Evolutionary conservation across 2,113 vertebrate genomes (phyloP).

Genomic region (Hoplias malabaricus): DNA sequence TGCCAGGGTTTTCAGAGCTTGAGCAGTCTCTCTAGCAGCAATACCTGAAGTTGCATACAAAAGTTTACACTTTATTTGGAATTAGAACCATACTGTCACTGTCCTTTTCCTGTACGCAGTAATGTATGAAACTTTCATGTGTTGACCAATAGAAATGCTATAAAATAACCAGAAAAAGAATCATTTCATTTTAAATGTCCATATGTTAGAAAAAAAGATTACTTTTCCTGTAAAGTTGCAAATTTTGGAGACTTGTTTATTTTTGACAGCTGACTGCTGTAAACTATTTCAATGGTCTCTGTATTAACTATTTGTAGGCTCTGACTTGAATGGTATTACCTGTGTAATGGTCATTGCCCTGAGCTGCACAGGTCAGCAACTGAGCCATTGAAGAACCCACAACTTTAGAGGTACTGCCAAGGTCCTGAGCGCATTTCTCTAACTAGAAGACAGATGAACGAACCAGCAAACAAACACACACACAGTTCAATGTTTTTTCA

Average conservation of each 20-base stretch:
- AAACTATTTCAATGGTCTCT: too few relatives aligned
- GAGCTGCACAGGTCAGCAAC: constrained; percentile 91
- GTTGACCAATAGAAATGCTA: too few relatives aligned
- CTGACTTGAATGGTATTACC: constrained; percentile 68
- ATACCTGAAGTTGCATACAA: constrained; percentile 74
- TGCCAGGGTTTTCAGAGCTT: constrained; percentile 90
- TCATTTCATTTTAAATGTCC: too few relatives aligned
- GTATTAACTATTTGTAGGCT: too few relatives aligned
- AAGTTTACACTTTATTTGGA: background rate
- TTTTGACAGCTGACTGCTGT: too few relatives aligned
- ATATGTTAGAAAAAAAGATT: too few relatives aligned
- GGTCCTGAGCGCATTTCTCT: constrained; percentile 94
- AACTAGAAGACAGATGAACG: constrained; percentile 4
- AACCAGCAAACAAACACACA: background rate
- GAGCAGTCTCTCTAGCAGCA: constrained; percentile 92
- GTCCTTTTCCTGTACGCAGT: too few relatives aligned
- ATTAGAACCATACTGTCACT: background rate
- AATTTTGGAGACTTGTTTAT: too few relatives aligned
- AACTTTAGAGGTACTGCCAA: constrained; percentile 94
- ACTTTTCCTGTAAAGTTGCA: too few relatives aligned
- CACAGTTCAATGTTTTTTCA: background rate
- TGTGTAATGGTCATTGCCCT: constrained; percentile 97
- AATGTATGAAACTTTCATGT: too few relatives aligned
- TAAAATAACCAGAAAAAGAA: too few relatives aligned
- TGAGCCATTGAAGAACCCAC: constrained; percentile 97